These are phyloP conservation scores for Microctenopoma lineatum DNA, from an alignment of 2,797 vertebrate genomes.

Conservation along the genomic window DNA sequence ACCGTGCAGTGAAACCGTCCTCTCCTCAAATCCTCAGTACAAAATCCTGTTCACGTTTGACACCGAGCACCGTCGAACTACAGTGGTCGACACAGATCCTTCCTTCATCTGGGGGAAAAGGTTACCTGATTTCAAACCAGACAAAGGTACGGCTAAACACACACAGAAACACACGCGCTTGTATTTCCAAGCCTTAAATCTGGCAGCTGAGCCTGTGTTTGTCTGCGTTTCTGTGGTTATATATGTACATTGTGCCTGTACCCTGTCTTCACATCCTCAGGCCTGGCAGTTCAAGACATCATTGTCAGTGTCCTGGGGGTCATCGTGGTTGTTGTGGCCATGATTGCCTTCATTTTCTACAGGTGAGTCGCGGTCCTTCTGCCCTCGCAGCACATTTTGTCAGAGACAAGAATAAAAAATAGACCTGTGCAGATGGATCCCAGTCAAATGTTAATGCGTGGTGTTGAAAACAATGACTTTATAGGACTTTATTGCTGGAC, in stretches of 20 bases:
- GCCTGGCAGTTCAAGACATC: neutral
- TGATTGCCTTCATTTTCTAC: constrained; percentile 84
- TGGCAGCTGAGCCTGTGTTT: too few relatives aligned
- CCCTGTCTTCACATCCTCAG: constrained; percentile 29
- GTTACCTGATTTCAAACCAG: constrained; percentile 83
- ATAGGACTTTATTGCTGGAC: too few relatives aligned
- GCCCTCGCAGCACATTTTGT: too few relatives aligned
- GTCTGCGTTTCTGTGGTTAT: neutral
- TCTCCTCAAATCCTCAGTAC: constrained; percentile 79
- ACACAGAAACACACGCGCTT: constrained; percentile 4
- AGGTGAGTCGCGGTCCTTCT: constrained; percentile 60
- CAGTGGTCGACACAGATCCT: constrained; percentile 26
- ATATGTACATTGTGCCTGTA: neutral
- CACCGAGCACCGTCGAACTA: constrained; percentile 79
- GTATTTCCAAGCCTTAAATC: too few relatives aligned
- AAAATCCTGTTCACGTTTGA: constrained; percentile 84
- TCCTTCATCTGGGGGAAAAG: constrained; percentile 86
- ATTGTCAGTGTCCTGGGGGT: constrained; percentile 71
- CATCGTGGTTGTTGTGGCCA: constrained; percentile 76
- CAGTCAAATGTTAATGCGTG: too few relatives aligned
- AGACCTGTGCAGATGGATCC: too few relatives aligned
- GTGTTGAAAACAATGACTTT: too few relatives aligned
- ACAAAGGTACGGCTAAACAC: constrained; percentile 24
- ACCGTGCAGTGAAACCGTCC: neutral
- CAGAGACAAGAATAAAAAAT: too few relatives aligned